phyloP scores from a whole-genome alignment of 2,888 invertebrate genomes.

The Danaus chrysippus region DNA sequence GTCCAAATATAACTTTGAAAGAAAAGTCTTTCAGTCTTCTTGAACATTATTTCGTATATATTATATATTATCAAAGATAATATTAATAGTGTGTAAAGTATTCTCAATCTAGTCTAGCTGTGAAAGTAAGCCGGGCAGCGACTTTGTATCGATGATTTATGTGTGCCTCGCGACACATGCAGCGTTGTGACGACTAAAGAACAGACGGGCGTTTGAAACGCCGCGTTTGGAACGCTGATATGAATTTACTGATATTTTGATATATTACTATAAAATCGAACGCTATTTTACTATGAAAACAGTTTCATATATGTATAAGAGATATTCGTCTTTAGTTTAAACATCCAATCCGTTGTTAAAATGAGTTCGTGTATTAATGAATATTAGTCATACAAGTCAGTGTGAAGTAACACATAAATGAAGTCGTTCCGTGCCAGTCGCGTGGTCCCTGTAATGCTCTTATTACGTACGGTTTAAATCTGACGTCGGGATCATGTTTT shows the following conservation, averaged over 20 bases:
- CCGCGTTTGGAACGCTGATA: slow-evolving; percentile 31
- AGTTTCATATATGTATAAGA: too few relatives aligned
- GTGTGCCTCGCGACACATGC: slow-evolving; percentile 71
- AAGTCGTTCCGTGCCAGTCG: slow-evolving; percentile 37
- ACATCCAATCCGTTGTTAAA: too few relatives aligned
- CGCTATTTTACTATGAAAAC: too few relatives aligned
- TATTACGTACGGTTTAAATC: slow-evolving; percentile 77
- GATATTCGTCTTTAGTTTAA: too few relatives aligned
- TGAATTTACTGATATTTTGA: slow-evolving; percentile 38
- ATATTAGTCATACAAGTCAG: background rate
- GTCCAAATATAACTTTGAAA: too few relatives aligned
- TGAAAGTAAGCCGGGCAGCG: slow-evolving; percentile 66
- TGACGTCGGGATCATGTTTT: slow-evolving; percentile 76
- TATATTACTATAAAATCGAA: background rate
- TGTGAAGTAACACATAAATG: slow-evolving; percentile 34
- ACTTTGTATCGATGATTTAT: slow-evolving; percentile 70
- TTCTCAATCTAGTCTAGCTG: slow-evolving; percentile 46
- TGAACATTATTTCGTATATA: too few relatives aligned
- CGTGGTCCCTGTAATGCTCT: slow-evolving; percentile 63
- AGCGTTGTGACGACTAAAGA: slow-evolving; percentile 63
- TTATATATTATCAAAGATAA: slow-evolving; percentile 10
- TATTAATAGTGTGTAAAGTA: slow-evolving; percentile 19
- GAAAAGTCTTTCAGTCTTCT: too few relatives aligned
- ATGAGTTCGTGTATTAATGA: background rate
- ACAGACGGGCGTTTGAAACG: slow-evolving; percentile 47